These are phyloP conservation scores for Actinostola sp. DNA, from an alignment of 92 coral and sea anemone genomes.

Conservation along the genomic window DNA sequence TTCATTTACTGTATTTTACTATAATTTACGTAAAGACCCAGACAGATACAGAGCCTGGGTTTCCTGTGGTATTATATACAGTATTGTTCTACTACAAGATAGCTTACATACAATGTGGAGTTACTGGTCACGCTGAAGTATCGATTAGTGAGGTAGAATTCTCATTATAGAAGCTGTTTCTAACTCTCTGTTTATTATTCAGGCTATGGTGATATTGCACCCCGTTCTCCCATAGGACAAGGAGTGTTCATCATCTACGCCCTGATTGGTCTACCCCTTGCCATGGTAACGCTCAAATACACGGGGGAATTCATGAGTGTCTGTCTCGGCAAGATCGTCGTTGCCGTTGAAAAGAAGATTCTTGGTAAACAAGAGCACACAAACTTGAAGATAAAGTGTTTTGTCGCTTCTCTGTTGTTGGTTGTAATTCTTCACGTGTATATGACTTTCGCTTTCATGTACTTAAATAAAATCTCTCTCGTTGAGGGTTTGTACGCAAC, in stretches of 20 bases:
- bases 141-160: no score
- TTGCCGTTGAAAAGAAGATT: constrained; percentile 19
- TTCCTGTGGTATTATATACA: no score
- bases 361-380: background rate
- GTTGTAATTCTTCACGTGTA: constrained; percentile 13
- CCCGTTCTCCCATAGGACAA: constrained; percentile 27
- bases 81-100: no score
- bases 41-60: no score
- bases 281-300: constrained; percentile 42
- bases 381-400: constrained; percentile 30
- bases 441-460: constrained; percentile 6
- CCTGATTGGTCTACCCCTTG: constrained; percentile 25
- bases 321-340: background rate
- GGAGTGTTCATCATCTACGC: constrained; percentile 21
- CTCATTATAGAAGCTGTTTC: background rate
- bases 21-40: no score
- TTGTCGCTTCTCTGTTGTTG: constrained; percentile 6
- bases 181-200: background rate
- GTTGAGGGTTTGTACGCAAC: constrained; percentile 47
- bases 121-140: background rate
- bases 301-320: constrained; percentile 34
- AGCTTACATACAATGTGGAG: no score
- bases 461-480: constrained; percentile 18
- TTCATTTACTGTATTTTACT: no score
- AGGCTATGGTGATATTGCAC: constrained; percentile 42